Base-by-base conservation (phyloP, 2,888 invertebrate species). In the Tipula confusa region DNA sequence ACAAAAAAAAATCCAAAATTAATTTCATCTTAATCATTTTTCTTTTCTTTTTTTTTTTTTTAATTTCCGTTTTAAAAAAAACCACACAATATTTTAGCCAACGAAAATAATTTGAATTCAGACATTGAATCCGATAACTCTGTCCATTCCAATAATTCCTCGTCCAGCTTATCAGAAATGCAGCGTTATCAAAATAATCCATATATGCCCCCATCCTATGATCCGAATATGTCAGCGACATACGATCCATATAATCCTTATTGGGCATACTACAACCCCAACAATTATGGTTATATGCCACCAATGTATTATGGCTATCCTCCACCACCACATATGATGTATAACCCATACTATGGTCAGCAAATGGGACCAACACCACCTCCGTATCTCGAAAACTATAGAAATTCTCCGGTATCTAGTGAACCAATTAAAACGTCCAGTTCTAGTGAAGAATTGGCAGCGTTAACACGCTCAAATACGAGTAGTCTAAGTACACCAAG, bases 401-500 rank as follows among this genome's bases (percentile, higher is more conserved):
- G n/a, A n/a, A 38, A 24, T 15, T 48, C 29, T 6, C 83, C 43
- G 7, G n/a, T n/a, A 2, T 1, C 31, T 29, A 48, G 15, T n/a
- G 29, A 29, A 3, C n/a, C 5, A 29, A 43, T 15, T 82, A 33
- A 33, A 33, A 36, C 18, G 7, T 29, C 28, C 1, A 83, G 48
- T 48, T 29, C 24, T 29, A 29, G 43, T 83, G 28, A 83, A 29
- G 24, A 33, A 36, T n/a, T 31, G 9, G 29, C 31, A 2, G 31
- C 80, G n/a, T 80, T 80, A 15, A 15, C 80, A 6, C 29, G 80
- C 0, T 80, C 80, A n/a, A 82, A 36, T 24, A 82, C 18, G 11
- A 24, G n/a, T 4, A 83, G 13, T n/a, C 6, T 43, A 31, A 29
- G 82, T 24, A 43, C 88, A 11, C 89, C 88, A 36, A 88, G 88